Percentiles rank a stretch among this genome's conserved stretches.
phyloP scores from a whole-genome alignment of 2,888 invertebrate species.

The Apamea anceps region DNA sequence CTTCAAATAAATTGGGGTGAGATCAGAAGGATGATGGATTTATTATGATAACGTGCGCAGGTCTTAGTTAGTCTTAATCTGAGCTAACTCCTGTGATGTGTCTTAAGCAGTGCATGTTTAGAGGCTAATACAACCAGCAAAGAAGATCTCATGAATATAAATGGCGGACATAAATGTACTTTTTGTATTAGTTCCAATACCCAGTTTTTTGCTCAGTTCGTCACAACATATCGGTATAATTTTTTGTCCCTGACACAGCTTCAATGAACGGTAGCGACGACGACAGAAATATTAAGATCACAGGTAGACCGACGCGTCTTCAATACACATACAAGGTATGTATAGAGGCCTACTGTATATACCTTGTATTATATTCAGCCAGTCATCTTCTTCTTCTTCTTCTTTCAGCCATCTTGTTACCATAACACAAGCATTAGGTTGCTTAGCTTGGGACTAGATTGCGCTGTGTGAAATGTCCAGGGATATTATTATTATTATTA shows the following conservation, averaged over 20 bases:
- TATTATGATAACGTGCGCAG: neutral
- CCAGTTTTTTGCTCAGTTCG: neutral
- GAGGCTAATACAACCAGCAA: neutral
- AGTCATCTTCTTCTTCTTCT: too few species aligned
- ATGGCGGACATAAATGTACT: neutral
- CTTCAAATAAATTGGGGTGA: neutral
- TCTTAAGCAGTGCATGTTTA: neutral
- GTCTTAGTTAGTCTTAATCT: neutral
- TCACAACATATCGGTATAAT: neutral
- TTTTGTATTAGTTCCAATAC: neutral
- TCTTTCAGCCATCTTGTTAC: too few species aligned
- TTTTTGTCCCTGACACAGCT: slow-evolving; percentile 4
- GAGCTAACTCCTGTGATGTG: neutral
- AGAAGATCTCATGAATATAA: neutral
- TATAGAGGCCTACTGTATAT: too few species aligned
- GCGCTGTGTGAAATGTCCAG: too few species aligned
- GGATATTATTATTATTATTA: too few species aligned
- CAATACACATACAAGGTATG: neutral
- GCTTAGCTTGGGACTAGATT: too few species aligned
- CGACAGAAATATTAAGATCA: neutral
- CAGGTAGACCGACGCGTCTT: neutral
- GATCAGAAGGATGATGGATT: neutral
- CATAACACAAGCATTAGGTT: too few species aligned
- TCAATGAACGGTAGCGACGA: neutral
- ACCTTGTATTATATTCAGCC: too few species aligned